Conservation (phyloP, 2,888 invertebrate species). For the Erannis defoliaria region DNA sequence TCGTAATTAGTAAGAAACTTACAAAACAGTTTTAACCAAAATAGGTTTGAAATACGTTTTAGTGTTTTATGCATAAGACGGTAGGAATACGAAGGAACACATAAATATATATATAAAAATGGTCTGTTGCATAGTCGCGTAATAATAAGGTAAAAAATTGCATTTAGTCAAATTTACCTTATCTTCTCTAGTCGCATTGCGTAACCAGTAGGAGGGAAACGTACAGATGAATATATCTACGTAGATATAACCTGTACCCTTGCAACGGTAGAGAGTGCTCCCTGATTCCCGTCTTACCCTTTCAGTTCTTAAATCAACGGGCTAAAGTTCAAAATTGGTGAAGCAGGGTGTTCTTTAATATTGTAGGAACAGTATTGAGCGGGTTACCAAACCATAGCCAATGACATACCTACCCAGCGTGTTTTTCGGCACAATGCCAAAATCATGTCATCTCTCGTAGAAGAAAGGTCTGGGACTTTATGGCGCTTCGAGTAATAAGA, state of each 20-base stretch:
- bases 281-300: background rate
- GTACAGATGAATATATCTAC: constrained; percentile 21
- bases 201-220: constrained; percentile 18
- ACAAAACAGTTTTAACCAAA: too few species aligned
- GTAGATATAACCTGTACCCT: constrained; percentile 15
- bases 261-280: constrained; percentile 19
- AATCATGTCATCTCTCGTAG: constrained; percentile 52
- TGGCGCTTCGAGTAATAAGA: constrained; percentile 37
- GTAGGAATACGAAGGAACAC: too few species aligned
- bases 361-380: constrained; percentile 51
- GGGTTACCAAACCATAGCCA: constrained; percentile 54
- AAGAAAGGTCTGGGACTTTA: constrained; percentile 41
- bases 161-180: background rate
- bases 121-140: too few species aligned
- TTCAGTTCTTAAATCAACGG: constrained; percentile 21
- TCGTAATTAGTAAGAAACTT: too few species aligned
- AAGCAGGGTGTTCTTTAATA: constrained; percentile 27
- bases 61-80: too few species aligned
- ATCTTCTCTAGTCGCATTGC: constrained; percentile 12
- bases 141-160: background rate
- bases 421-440: constrained; percentile 65
- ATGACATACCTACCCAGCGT: constrained; percentile 51
- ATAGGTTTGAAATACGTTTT: too few species aligned
- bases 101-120: too few species aligned
- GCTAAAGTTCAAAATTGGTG: constrained; percentile 21